Conservation (phyloP, 1,140 invertebrate genomes). For the Zaprionus ornatus region DNA sequence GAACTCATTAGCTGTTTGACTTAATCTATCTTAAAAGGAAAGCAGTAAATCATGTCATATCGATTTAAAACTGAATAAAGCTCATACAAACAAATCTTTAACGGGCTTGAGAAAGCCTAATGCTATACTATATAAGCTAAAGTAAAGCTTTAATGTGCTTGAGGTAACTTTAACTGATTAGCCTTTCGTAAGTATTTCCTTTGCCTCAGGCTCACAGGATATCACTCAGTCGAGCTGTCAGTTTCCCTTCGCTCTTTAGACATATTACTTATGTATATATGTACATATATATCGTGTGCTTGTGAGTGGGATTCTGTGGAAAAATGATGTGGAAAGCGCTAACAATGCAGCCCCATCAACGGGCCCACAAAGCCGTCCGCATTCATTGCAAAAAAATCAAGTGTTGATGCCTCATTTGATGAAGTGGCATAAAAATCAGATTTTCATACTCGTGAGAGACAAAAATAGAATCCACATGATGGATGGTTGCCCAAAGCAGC, state of each 20-base stretch:
- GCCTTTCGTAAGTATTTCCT: neutral
- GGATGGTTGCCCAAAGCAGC: constrained; percentile 1
- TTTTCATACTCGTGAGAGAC: constrained; percentile 27
- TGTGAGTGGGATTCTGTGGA: neutral
- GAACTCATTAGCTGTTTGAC: too few relatives aligned
- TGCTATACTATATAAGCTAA: too few relatives aligned
- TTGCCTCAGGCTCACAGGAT: neutral
- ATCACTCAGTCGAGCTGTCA: constrained; percentile 14
- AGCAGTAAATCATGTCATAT: too few relatives aligned
- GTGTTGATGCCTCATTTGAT: constrained; percentile 47
- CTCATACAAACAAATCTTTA: neutral
- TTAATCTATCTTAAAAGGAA: too few relatives aligned
- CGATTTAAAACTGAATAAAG: too few relatives aligned
- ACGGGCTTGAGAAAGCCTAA: neutral
- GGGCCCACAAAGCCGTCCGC: constrained; percentile 11
- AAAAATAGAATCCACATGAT: constrained; percentile 24
- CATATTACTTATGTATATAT: neutral
- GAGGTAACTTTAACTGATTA: neutral
- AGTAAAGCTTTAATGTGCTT: neutral
- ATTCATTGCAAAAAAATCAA: constrained; percentile 40
- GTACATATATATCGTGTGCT: neutral
- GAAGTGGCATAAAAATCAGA: constrained; percentile 50
- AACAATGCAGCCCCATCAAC: constrained; percentile 20
- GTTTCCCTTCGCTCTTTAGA: neutral
- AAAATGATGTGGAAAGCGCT: constrained; percentile 13